Conservation (phyloP, 2,113 vertebrate genomes). For the Tichodroma muraria region DNA sequence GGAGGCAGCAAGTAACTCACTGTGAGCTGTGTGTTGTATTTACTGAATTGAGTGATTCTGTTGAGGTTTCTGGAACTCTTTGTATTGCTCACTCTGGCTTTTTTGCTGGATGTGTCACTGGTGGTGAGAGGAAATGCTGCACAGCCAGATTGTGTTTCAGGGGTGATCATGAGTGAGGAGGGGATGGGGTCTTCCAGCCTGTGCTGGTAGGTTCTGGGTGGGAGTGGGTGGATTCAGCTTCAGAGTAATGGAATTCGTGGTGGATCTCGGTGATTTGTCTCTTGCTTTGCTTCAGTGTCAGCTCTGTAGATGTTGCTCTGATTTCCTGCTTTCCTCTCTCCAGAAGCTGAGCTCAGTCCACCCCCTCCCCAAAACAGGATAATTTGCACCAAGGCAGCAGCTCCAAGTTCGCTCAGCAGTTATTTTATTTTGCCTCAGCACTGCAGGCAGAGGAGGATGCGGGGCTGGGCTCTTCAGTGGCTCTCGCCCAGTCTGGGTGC, state of each 20-base stretch:
- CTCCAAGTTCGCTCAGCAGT: neutral
- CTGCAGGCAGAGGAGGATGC: fast-evolving
- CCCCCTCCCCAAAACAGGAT: neutral
- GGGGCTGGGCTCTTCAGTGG: neutral
- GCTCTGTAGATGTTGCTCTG: neutral
- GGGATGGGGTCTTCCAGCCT: neutral
- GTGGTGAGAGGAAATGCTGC: neutral
- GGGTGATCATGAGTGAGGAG: neutral
- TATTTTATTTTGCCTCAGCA: neutral
- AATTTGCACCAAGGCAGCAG: neutral
- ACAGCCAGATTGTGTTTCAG: neutral
- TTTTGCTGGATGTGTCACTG: neutral
- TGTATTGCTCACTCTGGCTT: neutral
- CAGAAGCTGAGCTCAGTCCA: neutral
- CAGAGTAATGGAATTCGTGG: neutral
- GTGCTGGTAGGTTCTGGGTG: neutral
- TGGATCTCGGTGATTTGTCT: neutral
- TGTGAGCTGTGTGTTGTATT: neutral
- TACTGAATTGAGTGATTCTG: neutral
- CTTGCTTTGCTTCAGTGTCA: neutral
- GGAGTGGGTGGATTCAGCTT: neutral
- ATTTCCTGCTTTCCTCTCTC: neutral
- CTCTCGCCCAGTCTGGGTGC: neutral
- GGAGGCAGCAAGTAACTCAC: neutral
- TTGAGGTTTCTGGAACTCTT: neutral